Base-by-base conservation (phyloP, 2,797 vertebrate species). In the Lacerta agilis region DNA sequence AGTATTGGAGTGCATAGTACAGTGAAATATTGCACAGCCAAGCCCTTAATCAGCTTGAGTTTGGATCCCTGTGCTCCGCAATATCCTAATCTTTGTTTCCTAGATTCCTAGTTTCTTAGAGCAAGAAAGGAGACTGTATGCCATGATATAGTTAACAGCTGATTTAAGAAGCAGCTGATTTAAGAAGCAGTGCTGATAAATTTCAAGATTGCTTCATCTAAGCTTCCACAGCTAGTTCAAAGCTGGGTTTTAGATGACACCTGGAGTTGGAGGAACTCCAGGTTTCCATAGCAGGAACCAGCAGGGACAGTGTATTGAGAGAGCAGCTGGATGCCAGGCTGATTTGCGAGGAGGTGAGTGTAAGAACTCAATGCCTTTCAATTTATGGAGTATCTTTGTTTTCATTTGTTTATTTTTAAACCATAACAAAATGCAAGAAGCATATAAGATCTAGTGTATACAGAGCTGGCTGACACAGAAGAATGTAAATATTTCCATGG, bases 401-500 rank as follows among this genome's bases (percentile, higher is more conserved):
- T 81, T 43, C 49, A 58, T 23, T 17, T 41, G 25, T 78, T 83
- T 49, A 61, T 55, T 84, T 85, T 90, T 9, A 81, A 81, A 0
- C 0, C 75, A 80, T 58, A 71, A 91, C 38, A 79, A 41, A 73
- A 78, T 64, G 10, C 20, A 38, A 88, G 23, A 4, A 58, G 23
- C 43, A 72, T 89, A 85, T 38, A 64, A 25, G 83, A 78, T 90
- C 86, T 27, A 90, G 45, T 85, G 38, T 4, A 29, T 61, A 85
- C 85, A 80, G 82, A 85, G n/a, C 18, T 58, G 29, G 83, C 86
- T 2, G 77, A 79, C 92, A 87, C 3, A 91, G 88, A 88, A 92
- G 93, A 94, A 95, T 89, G 88, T 92, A 95, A 95, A 95, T 88
- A 92, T 91, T 94, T 93, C 85, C 85, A 88, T 36, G 87, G 88